Base-by-base conservation (phyloP, 1,140 invertebrate genomes). In the Cheumatopsyche charites region DNA sequence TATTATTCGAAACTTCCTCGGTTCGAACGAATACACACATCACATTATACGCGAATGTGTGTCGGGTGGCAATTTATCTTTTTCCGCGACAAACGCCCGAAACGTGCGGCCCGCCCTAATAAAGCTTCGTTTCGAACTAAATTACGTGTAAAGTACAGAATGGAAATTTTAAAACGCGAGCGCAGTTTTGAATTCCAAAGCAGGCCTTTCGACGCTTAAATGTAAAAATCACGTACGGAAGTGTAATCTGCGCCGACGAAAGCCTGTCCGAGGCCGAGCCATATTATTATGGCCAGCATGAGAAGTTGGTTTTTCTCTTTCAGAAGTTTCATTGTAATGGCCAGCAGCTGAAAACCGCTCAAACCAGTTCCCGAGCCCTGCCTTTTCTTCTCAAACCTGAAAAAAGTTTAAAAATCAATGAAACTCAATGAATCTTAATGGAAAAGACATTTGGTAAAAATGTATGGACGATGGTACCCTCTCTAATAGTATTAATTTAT, bases 161-260 rank as follows among this genome's bases (percentile, higher is more conserved):
- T n/a, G n/a, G n/a, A n/a, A n/a, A n/a, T n/a, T n/a, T n/a, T n/a
- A n/a, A n/a, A n/a, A n/a, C n/a, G n/a, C n/a, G n/a, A n/a, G n/a
- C n/a, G n/a, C n/a, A n/a, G n/a, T n/a, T n/a, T n/a, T n/a, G n/a
- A n/a, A n/a, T n/a, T n/a, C n/a, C n/a, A n/a, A n/a, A n/a, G n/a
- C n/a, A n/a, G n/a, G n/a, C n/a, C n/a, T n/a, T n/a, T n/a, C n/a
- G n/a, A 36, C 3, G 9, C 29, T 36, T 36, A 3, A 65, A 23
- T 65, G 29, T n/a, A 15, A 65, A 26, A 75, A 84, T 86, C 85
- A 17, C 55, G 7, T 85, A 96, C 94, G 67, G 91, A 90, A 17
- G 93, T 96, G 75, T 90, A 98, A 80, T 97, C 94, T 12, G 94
- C 93, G 9, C 92, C 90, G 45, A 97, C 87, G 81, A 96, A 97